Conservation (phyloP, 1,140 invertebrate species). For the Lutraria rhynchaena region DNA sequence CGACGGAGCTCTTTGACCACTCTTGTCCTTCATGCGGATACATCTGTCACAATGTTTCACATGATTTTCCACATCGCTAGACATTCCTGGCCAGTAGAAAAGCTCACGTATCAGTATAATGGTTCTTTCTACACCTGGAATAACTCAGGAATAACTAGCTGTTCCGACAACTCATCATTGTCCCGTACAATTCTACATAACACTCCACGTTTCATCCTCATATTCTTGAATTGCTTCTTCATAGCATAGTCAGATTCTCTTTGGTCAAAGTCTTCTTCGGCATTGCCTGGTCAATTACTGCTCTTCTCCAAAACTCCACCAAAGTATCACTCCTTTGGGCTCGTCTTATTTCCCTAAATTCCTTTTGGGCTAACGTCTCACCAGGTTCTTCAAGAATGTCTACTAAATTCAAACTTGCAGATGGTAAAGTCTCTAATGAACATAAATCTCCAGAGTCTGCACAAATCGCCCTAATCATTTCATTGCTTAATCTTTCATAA, state of each 20-base stretch:
- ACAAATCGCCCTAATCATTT: neutral
- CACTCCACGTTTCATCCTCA: neutral
- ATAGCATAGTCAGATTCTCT: too few species aligned
- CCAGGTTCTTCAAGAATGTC: conserved; percentile 1
- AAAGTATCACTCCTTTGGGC: neutral
- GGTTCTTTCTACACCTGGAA: too few species aligned
- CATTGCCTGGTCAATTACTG: conserved; percentile 5
- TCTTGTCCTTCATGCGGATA: too few species aligned
- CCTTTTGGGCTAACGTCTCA: conserved; percentile 6
- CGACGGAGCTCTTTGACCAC: too few species aligned
- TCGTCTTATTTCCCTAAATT: conserved; percentile 17
- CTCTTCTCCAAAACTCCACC: conserved; percentile 1
- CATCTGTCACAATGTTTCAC: too few species aligned
- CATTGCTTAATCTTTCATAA: too few species aligned
- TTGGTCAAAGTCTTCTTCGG: neutral
- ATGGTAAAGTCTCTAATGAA: neutral
- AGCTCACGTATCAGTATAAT: too few species aligned
- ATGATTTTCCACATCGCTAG: too few species aligned
- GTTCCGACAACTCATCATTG: neutral
- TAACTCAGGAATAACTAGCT: neutral
- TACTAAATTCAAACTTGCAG: neutral
- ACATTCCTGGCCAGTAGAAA: too few species aligned
- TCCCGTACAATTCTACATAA: neutral
- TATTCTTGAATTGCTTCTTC: conserved; percentile 4
- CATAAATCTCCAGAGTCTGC: neutral